Conservation (phyloP, 2,888 invertebrate species). For the Drosophila peninsularis region DNA sequence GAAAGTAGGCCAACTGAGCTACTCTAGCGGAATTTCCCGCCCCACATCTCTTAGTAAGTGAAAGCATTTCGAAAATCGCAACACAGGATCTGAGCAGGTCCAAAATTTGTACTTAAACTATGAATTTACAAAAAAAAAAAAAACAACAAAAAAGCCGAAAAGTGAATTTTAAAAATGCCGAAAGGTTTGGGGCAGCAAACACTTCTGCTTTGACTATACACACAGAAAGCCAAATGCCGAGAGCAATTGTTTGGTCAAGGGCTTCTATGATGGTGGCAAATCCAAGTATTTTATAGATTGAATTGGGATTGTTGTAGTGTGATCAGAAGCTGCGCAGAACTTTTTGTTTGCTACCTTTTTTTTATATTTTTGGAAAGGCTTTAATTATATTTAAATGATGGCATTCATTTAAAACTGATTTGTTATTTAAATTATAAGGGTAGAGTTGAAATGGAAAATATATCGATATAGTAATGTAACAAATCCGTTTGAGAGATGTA, state of each 20-base stretch:
- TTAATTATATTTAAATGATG: too few relatives aligned
- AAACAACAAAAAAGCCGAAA: neutral
- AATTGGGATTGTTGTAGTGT: too few relatives aligned
- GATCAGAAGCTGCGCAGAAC: too few relatives aligned
- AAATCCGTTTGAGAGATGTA: too few relatives aligned
- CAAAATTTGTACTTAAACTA: neutral
- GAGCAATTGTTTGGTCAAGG: neutral
- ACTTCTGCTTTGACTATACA: neutral
- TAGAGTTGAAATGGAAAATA: too few relatives aligned
- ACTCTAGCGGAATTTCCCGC: neutral
- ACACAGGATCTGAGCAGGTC: neutral
- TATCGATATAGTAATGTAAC: too few relatives aligned
- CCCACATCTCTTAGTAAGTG: constrained; percentile 1
- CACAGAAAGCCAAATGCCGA: too few relatives aligned
- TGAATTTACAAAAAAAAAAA: constrained; percentile 8
- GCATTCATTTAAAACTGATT: too few relatives aligned
- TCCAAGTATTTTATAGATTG: too few relatives aligned
- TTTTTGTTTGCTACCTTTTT: too few relatives aligned
- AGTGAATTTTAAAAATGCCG: neutral
- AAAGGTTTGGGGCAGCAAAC: neutral
- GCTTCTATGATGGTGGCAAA: neutral
- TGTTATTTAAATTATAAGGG: too few relatives aligned
- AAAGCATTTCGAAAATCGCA: constrained; percentile 6
- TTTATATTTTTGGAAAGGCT: too few relatives aligned
- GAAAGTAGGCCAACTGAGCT: neutral